A percentile compares a stretch with the other conserved stretches of the same genome.
Conservation (phyloP, 2,888 invertebrate genomes). For the Cephonodes hylas region DNA sequence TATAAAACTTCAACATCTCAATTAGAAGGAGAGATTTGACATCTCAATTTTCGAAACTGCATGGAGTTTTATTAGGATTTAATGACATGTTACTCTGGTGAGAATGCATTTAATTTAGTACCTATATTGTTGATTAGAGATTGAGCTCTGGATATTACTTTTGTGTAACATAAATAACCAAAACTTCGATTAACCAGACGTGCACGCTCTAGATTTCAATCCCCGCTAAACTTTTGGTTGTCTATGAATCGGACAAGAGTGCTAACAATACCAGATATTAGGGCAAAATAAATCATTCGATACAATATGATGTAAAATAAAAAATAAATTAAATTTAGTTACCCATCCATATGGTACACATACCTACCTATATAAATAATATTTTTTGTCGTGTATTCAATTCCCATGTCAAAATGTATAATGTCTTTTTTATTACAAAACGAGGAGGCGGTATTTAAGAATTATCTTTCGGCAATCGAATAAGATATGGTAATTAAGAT, state of each 20-base stretch:
- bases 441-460: constrained; percentile 1
- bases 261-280: too few species aligned
- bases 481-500: constrained; percentile 53
- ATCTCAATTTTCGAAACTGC: constrained; percentile 32
- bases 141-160: too few species aligned
- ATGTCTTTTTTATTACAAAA: neutral
- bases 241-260: too few species aligned
- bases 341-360: neutral
- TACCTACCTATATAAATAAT: neutral
- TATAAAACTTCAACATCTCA: constrained; percentile 38
- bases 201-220: too few species aligned
- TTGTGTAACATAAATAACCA: too few species aligned
- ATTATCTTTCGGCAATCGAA: constrained; percentile 31
- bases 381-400: neutral
- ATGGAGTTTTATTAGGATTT: constrained; percentile 9
- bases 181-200: too few species aligned
- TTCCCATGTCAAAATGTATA: neutral
- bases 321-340: too few species aligned
- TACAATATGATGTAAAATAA: too few species aligned
- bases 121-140: neutral
- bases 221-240: too few species aligned
- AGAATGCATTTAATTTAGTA: neutral
- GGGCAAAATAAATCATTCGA: too few species aligned
- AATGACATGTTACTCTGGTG: neutral
- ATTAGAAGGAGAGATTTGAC: constrained; percentile 38